Evolutionary conservation across 2,113 vertebrate genomes (phyloP).

Genomic region (Isurus oxyrinchus): DNA sequence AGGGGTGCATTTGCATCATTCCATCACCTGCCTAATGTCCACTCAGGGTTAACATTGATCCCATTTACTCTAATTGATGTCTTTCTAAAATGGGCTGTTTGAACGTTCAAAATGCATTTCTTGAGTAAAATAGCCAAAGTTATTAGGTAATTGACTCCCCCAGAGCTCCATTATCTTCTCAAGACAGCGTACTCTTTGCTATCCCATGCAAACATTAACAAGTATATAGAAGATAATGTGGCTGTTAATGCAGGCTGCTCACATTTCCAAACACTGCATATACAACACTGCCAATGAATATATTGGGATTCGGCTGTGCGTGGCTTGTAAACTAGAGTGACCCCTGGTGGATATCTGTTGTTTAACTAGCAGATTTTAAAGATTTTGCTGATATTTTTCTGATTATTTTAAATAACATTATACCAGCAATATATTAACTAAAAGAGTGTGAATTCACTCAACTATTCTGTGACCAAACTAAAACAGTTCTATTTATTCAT

Average conservation of each 20-base stretch:
- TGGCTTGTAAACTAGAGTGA: background rate
- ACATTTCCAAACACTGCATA: background rate
- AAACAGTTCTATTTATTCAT: background rate
- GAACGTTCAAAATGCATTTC: background rate
- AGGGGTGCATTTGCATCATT: background rate
- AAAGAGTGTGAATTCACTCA: background rate
- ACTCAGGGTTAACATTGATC: background rate
- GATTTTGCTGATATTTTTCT: background rate
- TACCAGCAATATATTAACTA: background rate
- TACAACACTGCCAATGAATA: background rate
- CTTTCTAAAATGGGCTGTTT: background rate
- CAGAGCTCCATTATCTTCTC: background rate
- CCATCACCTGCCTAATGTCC: background rate
- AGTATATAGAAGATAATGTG: background rate
- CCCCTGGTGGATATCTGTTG: background rate
- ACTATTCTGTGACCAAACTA: background rate
- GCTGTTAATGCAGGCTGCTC: background rate
- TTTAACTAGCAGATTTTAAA: background rate
- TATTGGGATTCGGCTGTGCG: background rate
- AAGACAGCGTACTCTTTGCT: background rate
- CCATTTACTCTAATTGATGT: background rate
- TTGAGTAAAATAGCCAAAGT: background rate
- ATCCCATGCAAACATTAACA: background rate
- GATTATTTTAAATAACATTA: background rate
- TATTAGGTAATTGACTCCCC: background rate